Percentiles rank a stretch among this genome's conserved stretches.
phyloP scores from a whole-genome alignment of 1,140 invertebrate species.

The Caenorhabditis elegans region DNA sequence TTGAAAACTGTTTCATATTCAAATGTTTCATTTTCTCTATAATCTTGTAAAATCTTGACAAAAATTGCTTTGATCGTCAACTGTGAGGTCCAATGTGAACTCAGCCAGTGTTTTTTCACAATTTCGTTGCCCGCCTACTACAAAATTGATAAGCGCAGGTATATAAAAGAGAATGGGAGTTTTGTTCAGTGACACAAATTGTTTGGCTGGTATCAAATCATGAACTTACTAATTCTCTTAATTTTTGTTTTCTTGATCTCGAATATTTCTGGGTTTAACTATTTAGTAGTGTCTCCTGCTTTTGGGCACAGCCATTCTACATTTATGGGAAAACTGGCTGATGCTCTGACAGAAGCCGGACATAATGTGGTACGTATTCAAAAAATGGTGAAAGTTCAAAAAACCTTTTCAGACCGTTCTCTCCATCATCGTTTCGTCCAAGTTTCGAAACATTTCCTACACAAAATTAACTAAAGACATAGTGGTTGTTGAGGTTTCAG shows the following conservation, averaged over 20 bases:
- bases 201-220: not conserved
- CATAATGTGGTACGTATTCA: conserved; percentile 16
- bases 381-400: no score
- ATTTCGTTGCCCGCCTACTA: no score
- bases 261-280: not conserved
- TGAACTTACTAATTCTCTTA: not conserved
- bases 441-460: not conserved
- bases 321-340: conserved; percentile 3
- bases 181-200: not conserved
- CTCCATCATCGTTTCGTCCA: not conserved
- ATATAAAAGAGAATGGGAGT: not conserved
- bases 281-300: not conserved
- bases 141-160: no score
- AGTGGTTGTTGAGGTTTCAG: not conserved
- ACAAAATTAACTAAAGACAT: not conserved
- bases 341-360: not conserved
- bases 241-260: not conserved
- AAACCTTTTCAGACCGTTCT: not conserved
- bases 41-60: no score
- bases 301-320: conserved; percentile 9
- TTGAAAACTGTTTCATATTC: no score
- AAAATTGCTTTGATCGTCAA: no score
- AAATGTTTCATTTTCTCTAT: no score
- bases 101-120: no score
- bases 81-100: no score